Evolutionary conservation across 2,888 invertebrate genomes (phyloP).

Genomic region (Thyatira batis): DNA sequence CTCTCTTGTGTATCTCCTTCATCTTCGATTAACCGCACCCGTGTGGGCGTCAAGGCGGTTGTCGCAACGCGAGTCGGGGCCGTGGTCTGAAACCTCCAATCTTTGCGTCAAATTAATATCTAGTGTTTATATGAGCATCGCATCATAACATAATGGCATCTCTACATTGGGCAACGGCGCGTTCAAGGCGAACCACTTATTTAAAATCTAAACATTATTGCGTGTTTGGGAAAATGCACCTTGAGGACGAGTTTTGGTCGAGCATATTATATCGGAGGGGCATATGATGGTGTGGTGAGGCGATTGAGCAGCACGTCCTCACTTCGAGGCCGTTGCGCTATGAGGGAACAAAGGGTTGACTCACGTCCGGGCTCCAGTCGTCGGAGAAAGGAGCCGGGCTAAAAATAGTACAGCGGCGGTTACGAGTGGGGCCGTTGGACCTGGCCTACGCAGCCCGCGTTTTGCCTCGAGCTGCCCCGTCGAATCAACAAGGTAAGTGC

Average conservation of each 20-base stretch:
- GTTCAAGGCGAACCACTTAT: slow-evolving; percentile 72
- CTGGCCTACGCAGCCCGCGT: slow-evolving; percentile 61
- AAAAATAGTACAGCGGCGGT: slow-evolving; percentile 70
- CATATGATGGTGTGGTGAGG: slow-evolving; percentile 17
- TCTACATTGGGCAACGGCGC: slow-evolving; percentile 62
- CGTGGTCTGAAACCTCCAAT: slow-evolving; percentile 44
- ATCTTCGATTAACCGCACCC: slow-evolving; percentile 31
- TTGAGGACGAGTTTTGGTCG: slow-evolving; percentile 45
- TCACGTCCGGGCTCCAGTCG: slow-evolving; percentile 68
- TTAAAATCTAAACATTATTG: slow-evolving; percentile 67
- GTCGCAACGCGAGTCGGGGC: slow-evolving; percentile 43
- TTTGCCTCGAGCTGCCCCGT: slow-evolving; percentile 41
- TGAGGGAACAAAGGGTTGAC: slow-evolving; percentile 73
- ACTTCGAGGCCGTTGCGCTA: slow-evolving; percentile 52
- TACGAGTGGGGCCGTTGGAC: slow-evolving; percentile 61
- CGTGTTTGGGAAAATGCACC: slow-evolving; percentile 63
- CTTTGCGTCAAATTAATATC: slow-evolving; percentile 56
- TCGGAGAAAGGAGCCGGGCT: slow-evolving; percentile 68
- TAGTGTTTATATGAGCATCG: slow-evolving; percentile 50
- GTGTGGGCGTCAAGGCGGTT: slow-evolving; percentile 44
- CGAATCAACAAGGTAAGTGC: slow-evolving; percentile 24
- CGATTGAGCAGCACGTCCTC: slow-evolving; percentile 41
- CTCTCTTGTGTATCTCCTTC: too few relatives aligned
- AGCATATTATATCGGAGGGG: slow-evolving; percentile 24
- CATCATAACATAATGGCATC: slow-evolving; percentile 62